Evolutionary conservation across 2,113 vertebrate genomes (phyloP).

Genomic region (Coptodon bakossiorum): DNA sequence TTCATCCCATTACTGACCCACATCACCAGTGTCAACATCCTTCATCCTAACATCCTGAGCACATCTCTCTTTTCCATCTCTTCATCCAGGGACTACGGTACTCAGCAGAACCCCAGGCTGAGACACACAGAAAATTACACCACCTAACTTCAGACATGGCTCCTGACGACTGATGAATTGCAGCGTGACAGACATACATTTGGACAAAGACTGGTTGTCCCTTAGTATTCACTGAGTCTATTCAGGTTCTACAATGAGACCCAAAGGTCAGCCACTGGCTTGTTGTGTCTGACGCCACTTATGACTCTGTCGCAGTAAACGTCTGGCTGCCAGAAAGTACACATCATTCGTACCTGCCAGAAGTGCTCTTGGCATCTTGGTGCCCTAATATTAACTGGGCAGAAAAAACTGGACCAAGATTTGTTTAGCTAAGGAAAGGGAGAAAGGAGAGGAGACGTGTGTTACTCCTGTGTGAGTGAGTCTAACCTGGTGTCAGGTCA

Average conservation of each 20-base stretch:
- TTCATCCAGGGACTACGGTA: neutral
- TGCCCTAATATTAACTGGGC: neutral
- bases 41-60: constrained; percentile 7
- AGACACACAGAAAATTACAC: neutral
- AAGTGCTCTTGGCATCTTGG: neutral
- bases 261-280: neutral
- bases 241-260: constrained; percentile 27
- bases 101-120: constrained; percentile 1
- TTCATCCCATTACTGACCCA: constrained; percentile 35
- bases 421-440: neutral
- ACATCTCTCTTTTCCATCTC: constrained; percentile 10
- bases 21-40: constrained; percentile 11
- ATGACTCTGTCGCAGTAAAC: neutral
- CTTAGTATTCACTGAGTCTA: constrained; percentile 1
- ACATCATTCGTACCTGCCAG: neutral
- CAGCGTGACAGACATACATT: constrained; percentile 1
- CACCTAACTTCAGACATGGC: neutral
- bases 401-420: neutral
- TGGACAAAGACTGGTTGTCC: constrained; percentile 14
- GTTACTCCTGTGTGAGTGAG: neutral
- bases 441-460: neutral
- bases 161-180: neutral
- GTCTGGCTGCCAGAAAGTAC: neutral
- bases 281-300: constrained; percentile 2
- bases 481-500: constrained; percentile 63